Percentiles rank a stretch among this genome's conserved stretches.
phyloP scores from a whole-genome alignment of 2,797 vertebrate genomes.

The Pseudochirops cupreus region DNA sequence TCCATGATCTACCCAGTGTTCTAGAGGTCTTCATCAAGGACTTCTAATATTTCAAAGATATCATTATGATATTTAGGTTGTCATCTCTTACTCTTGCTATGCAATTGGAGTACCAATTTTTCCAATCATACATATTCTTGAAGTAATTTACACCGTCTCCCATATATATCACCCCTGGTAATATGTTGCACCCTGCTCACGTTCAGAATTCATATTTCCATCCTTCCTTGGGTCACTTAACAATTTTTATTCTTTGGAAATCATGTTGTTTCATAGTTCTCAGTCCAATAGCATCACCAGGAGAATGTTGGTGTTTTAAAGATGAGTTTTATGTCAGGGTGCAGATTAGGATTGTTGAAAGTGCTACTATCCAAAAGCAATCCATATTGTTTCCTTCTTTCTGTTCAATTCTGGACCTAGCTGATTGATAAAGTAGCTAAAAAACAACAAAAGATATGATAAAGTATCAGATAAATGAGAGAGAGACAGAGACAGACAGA shows the following conservation, averaged over 20 bases:
- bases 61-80: neutral
- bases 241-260: neutral
- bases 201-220: neutral
- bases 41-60: neutral
- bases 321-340: neutral
- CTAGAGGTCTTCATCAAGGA: neutral
- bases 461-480: slow-evolving; percentile 11
- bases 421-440: neutral
- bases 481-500: neutral
- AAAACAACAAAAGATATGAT: neutral
- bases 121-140: neutral
- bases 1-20: neutral
- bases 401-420: neutral
- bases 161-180: neutral
- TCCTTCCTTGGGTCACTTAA: neutral
- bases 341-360: neutral
- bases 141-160: neutral
- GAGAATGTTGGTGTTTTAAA: neutral
- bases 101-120: neutral
- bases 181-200: neutral
- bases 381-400: neutral
- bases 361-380: neutral
- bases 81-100: neutral
- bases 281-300: neutral
- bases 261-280: neutral